Conservation (phyloP, 2,797 vertebrate genomes). For the Psittacula echo region DNA sequence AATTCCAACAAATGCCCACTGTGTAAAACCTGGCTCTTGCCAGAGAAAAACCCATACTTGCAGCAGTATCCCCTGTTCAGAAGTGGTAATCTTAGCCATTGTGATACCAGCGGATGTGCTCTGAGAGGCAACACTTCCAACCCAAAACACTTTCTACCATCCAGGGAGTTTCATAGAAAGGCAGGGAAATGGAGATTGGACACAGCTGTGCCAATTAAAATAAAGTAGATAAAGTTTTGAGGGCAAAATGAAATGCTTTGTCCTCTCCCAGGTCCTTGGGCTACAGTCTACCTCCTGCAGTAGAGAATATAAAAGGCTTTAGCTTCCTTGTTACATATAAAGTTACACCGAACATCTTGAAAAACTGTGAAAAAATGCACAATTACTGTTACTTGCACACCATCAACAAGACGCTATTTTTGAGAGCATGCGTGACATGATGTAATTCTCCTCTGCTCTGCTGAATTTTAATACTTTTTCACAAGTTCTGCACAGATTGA, state of each 20-base stretch:
- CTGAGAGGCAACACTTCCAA: not conserved
- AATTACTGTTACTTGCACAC: slow-evolving; percentile 32
- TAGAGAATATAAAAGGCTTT: not conserved
- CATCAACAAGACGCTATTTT: slow-evolving; percentile 52
- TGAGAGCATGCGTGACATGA: slow-evolving; percentile 27
- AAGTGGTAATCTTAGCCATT: slow-evolving; percentile 17
- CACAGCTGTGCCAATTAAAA: slow-evolving; percentile 57
- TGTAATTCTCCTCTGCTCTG: not conserved
- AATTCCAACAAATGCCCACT: not conserved
- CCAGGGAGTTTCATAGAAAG: slow-evolving; percentile 31
- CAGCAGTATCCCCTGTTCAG: not conserved
- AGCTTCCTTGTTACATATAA: not conserved
- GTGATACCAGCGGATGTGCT: not conserved
- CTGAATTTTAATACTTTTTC: slow-evolving; percentile 38
- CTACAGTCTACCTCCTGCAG: not conserved
- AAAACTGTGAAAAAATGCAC: slow-evolving; percentile 33
- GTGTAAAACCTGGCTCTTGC: not conserved
- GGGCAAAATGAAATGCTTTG: not conserved
- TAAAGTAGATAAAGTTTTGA: slow-evolving; percentile 26
- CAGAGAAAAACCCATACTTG: not conserved
- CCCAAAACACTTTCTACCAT: not conserved
- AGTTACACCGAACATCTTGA: slow-evolving; percentile 15
- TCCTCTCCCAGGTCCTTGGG: not conserved
- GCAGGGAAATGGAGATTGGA: slow-evolving; percentile 3
- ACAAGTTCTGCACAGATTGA: not conserved